A percentile compares a stretch with the other conserved stretches of the same genome.
Evolutionary conservation across 35 echinoderm and acorn worm genomes (phyloP).

Genomic region (Apostichopus californicus): DNA sequence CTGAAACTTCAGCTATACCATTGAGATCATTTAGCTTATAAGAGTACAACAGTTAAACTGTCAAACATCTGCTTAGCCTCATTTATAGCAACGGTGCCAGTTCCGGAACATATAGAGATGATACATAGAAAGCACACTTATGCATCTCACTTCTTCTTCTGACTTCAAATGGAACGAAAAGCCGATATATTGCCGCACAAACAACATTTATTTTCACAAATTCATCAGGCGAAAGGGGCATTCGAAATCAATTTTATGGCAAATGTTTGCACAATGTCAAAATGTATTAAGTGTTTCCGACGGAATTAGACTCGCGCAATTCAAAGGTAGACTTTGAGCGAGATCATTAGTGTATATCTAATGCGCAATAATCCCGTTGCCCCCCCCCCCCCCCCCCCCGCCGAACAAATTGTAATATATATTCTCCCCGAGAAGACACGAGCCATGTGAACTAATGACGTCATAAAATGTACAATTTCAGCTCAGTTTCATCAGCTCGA

Average conservation of each 20-base stretch:
- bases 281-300: neutral
- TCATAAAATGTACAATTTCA: neutral
- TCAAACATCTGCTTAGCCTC: too few species aligned
- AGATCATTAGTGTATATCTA: neutral
- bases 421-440: neutral
- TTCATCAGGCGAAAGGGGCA: neutral
- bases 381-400: too few species aligned
- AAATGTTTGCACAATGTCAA: slow-evolving; percentile 18
- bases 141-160: neutral
- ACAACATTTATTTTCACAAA: slow-evolving; percentile 11
- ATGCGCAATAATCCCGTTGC: neutral
- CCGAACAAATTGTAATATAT: neutral
- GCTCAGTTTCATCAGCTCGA: neutral
- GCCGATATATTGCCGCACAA: neutral
- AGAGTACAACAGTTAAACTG: too few species aligned
- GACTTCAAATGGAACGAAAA: too few species aligned
- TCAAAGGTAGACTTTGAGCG: neutral
- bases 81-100: too few species aligned
- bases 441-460: neutral
- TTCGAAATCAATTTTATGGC: neutral
- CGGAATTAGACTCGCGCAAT: neutral
- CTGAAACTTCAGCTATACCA: too few species aligned
- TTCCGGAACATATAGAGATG: too few species aligned
- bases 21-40: too few species aligned
- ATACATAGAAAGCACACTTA: too few species aligned